Conservation (phyloP, 1,140 invertebrate species). For the Yoshiicerus persimilis region DNA sequence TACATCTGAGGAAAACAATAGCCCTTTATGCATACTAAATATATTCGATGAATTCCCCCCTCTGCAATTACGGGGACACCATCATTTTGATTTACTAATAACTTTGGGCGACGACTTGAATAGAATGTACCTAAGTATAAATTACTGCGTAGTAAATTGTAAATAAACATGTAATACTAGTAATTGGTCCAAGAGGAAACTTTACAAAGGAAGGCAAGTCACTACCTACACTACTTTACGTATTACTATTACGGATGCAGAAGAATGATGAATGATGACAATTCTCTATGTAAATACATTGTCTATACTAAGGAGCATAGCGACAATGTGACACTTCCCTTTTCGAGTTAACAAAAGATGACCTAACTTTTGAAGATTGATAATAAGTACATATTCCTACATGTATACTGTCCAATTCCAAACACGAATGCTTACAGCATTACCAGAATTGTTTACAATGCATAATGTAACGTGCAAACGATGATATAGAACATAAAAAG, state of each 20-base stretch:
- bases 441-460: too few species aligned
- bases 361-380: too few species aligned
- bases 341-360: not conserved
- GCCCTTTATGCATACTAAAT: not conserved
- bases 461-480: not conserved
- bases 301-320: not conserved
- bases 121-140: not conserved
- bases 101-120: not conserved
- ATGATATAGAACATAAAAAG: not conserved
- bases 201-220: not conserved
- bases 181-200: not conserved
- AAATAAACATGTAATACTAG: not conserved
- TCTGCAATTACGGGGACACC: not conserved
- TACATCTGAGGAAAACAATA: not conserved
- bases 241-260: not conserved
- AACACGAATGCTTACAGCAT: too few species aligned
- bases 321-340: not conserved
- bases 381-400: not conserved
- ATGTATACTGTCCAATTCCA: too few species aligned
- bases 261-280: not conserved
- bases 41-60: not conserved
- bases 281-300: not conserved
- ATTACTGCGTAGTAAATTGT: not conserved
- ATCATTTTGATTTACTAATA: not conserved
- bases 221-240: not conserved